These are phyloP conservation scores for Mus minutoides DNA, from an alignment of 2,797 vertebrate species.

Conservation along the genomic window DNA sequence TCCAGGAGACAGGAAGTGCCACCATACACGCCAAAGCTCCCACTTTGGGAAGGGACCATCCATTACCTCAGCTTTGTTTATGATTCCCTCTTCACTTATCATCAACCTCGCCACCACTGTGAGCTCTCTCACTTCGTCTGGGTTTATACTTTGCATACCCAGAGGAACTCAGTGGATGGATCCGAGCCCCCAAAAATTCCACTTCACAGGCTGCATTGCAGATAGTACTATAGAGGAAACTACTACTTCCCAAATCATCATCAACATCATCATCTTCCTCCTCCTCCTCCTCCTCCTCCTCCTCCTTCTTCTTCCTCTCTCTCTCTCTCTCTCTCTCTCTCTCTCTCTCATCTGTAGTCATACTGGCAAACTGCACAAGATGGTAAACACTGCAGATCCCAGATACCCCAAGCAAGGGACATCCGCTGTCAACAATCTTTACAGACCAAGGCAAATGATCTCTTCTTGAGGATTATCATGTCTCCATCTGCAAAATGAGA, in stretches of 20 bases:
- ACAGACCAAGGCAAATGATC: neutral
- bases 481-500: neutral
- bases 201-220: neutral
- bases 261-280: no score
- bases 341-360: neutral
- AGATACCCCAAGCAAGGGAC: no score
- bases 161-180: neutral
- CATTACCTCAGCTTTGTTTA: slow-evolving; percentile 57
- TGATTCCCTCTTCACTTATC: slow-evolving; percentile 1
- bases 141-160: neutral
- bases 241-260: neutral
- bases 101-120: neutral
- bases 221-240: neutral
- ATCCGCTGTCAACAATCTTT: neutral
- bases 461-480: neutral
- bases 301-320: no score
- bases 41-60: neutral
- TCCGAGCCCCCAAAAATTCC: neutral
- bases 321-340: no score
- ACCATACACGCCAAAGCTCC: neutral
- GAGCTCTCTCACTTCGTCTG: neutral
- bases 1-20: neutral
- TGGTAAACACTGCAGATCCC: neutral
- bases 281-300: no score
- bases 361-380: neutral